phyloP scores from a whole-genome alignment of 2,888 invertebrate genomes.

The Aethes cnicana region DNA sequence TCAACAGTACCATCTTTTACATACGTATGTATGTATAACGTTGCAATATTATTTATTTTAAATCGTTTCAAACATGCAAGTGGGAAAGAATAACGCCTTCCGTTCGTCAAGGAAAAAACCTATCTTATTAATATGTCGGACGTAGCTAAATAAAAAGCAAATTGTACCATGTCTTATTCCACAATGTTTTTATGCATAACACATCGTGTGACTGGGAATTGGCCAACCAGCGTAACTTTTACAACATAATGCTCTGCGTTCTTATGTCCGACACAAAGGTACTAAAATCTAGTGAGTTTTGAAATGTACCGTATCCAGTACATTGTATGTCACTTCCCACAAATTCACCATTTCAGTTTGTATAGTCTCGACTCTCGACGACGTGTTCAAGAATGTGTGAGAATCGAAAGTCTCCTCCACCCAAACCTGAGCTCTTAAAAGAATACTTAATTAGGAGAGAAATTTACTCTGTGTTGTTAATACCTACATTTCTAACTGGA shows the following conservation, averaged over 20 bases:
- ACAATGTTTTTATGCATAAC: conserved; percentile 61
- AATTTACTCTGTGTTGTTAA: conserved; percentile 10
- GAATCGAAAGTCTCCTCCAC: conserved; percentile 27
- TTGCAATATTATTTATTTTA: too few relatives aligned
- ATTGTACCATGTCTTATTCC: conserved; percentile 39
- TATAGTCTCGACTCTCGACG: conserved; percentile 24
- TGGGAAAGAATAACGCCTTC: too few relatives aligned
- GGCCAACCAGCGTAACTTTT: conserved; percentile 31
- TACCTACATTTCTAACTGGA: too few relatives aligned
- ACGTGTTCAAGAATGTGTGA: conserved; percentile 37
- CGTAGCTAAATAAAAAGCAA: conserved; percentile 16
- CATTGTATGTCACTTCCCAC: conserved; percentile 33
- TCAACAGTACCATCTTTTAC: too few relatives aligned
- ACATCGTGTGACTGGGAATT: conserved; percentile 60
- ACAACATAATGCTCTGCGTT: conserved; percentile 21
- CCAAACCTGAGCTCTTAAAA: conserved; percentile 10
- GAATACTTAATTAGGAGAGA: conserved; percentile 27
- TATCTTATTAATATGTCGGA: neutral
- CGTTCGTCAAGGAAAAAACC: too few relatives aligned
- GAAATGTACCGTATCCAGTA: conserved; percentile 17
- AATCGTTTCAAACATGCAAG: too few relatives aligned
- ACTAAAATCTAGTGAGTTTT: conserved; percentile 33
- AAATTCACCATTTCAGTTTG: conserved; percentile 39
- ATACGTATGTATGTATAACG: too few relatives aligned
- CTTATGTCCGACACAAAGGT: conserved; percentile 34